phyloP scores from a whole-genome alignment of 2,888 invertebrate genomes.

The Drosophila hamatofila region DNA sequence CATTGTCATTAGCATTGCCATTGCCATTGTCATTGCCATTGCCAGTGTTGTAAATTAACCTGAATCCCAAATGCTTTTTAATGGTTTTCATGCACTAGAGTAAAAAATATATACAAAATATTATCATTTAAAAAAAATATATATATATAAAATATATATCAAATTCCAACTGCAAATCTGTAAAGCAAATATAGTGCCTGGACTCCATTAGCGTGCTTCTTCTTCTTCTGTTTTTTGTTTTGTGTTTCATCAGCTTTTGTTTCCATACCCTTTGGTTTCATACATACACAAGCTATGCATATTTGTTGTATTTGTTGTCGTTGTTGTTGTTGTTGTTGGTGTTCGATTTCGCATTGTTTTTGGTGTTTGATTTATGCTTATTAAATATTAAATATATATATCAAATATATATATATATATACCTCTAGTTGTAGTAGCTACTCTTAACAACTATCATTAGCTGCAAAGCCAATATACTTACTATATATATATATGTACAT shows the following conservation, averaged over 20 bases:
- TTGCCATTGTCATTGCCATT: slow-evolving; percentile 14
- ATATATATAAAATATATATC: neutral
- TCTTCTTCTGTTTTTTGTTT: slow-evolving; percentile 1
- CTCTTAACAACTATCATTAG: slow-evolving; percentile 13
- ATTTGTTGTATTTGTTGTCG: slow-evolving; percentile 29
- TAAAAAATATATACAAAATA: neutral
- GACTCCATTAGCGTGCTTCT: slow-evolving; percentile 11
- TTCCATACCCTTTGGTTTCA: slow-evolving; percentile 20
- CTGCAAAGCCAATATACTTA: slow-evolving; percentile 9
- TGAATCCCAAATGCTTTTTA: slow-evolving; percentile 17
- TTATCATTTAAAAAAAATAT: neutral
- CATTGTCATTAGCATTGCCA: slow-evolving; percentile 7
- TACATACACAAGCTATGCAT: slow-evolving; percentile 14
- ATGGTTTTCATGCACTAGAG: slow-evolving; percentile 19
- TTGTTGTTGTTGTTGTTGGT: slow-evolving; percentile 33
- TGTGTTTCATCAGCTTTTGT: slow-evolving; percentile 13
- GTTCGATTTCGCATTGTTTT: slow-evolving; percentile 28
- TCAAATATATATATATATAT: neutral
- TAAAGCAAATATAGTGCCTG: neutral
- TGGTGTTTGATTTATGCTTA: slow-evolving; percentile 19
- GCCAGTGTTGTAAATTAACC: slow-evolving; percentile 38
- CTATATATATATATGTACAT: slow-evolving; percentile 3
- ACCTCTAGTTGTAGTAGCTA: slow-evolving; percentile 8
- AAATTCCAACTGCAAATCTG: too few relatives aligned
- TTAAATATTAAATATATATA: neutral